Evolutionary conservation across 2,113 vertebrate species (phyloP).

Genomic region (Psittacula cyanocephala): DNA sequence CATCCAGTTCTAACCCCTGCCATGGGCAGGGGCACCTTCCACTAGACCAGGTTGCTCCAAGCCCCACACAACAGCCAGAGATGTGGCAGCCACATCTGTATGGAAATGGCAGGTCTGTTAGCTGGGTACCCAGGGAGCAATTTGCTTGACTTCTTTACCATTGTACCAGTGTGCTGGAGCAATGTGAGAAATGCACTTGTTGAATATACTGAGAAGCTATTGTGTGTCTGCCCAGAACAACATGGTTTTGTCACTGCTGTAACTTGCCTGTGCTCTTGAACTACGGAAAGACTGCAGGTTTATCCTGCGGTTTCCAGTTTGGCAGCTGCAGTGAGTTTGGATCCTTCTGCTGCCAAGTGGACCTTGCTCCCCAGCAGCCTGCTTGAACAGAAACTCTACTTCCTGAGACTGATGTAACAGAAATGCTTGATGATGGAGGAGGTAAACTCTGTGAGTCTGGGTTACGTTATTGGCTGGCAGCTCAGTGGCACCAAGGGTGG

Average conservation of each 20-base stretch:
- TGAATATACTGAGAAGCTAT: background rate
- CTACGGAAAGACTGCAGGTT: fast-evolving
- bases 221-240: background rate
- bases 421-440: fast-evolving
- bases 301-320: fast-evolving
- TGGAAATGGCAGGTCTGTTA: background rate
- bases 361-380: background rate
- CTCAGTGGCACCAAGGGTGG: background rate
- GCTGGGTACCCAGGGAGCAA: background rate
- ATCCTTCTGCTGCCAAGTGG: background rate
- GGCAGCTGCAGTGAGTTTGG: background rate
- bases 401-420: fast-evolving
- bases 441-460: fast-evolving
- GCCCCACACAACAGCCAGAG: too few relatives aligned
- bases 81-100: background rate
- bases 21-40: background rate
- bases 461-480: background rate
- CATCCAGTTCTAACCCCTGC: background rate
- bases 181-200: background rate
- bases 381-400: background rate
- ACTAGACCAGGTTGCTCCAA: background rate
- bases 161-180: fast-evolving
- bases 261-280: background rate
- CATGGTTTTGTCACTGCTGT: background rate
- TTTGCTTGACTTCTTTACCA: background rate